These are phyloP conservation scores for Araneus ventricosus DNA, from an alignment of 1,140 invertebrate genomes.

Conservation along the genomic window DNA sequence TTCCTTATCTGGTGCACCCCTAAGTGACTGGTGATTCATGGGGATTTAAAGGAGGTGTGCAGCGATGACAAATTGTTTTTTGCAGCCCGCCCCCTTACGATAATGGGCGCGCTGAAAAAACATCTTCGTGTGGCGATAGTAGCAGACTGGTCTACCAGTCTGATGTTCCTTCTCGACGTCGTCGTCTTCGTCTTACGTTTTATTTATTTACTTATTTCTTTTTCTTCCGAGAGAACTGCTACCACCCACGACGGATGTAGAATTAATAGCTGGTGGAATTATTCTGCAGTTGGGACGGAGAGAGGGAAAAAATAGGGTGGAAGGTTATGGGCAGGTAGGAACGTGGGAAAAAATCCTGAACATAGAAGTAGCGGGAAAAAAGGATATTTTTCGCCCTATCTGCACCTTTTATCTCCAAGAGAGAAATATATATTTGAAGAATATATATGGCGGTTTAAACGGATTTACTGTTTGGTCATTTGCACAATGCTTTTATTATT, in stretches of 20 bases:
- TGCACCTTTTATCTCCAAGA: too few relatives aligned
- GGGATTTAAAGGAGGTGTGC: constrained; percentile 61
- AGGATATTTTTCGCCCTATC: not conserved
- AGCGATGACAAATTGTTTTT: constrained; percentile 73
- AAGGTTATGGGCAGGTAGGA: not conserved
- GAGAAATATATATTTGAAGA: too few relatives aligned
- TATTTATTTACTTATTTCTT: not conserved
- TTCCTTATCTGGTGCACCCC: constrained; percentile 2
- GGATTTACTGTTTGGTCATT: not conserved
- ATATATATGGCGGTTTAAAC: not conserved
- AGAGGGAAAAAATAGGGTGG: not conserved
- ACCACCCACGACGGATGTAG: constrained; percentile 33
- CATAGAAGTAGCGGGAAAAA: not conserved
- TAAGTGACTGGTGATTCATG: constrained; percentile 72
- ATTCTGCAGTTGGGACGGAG: not conserved
- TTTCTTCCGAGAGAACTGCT: not conserved
- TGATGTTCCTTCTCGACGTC: not conserved
- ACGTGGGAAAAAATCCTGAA: not conserved
- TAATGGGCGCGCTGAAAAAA: constrained; percentile 30
- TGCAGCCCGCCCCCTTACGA: not conserved
- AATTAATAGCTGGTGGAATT: not conserved
- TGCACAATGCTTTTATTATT: too few relatives aligned
- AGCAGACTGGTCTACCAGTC: constrained; percentile 18
- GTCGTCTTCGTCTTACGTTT: not conserved
- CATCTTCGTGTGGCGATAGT: constrained; percentile 19